Percentiles rank a stretch among this genome's conserved stretches.
Conservation (phyloP, 2,113 vertebrate species). For the Alces alces region DNA sequence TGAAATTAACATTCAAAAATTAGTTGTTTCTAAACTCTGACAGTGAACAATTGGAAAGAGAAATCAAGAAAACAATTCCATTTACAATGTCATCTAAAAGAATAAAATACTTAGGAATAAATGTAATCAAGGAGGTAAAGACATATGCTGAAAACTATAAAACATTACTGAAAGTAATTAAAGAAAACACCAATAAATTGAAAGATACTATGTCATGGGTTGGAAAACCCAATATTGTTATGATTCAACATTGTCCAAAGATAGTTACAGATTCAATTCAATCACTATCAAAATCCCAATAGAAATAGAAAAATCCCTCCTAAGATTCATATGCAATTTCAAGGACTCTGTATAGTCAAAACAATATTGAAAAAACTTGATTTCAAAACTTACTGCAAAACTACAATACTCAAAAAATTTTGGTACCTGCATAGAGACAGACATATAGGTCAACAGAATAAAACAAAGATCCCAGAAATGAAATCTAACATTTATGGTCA, state of each 20-base stretch:
- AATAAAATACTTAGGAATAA: background rate
- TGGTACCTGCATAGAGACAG: background rate
- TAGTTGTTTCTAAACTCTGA: background rate
- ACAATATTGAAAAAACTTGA: background rate
- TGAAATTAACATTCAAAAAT: background rate
- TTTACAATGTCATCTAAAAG: background rate
- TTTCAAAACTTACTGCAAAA: background rate
- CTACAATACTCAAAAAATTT: background rate
- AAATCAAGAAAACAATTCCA: background rate
- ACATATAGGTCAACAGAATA: background rate
- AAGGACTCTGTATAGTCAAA: background rate
- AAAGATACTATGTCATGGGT: background rate
- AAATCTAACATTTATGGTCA: background rate
- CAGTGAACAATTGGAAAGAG: background rate
- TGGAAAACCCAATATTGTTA: background rate
- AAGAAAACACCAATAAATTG: background rate
- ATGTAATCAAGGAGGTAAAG: background rate
- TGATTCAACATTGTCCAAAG: background rate
- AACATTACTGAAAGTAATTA: background rate
- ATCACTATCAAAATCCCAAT: background rate
- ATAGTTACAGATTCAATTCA: background rate
- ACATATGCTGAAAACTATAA: background rate
- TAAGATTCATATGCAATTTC: background rate
- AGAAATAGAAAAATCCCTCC: background rate
- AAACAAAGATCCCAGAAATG: background rate